Conservation (phyloP, 1,140 invertebrate species). For the Venustaconcha ellipsiformis region DNA sequence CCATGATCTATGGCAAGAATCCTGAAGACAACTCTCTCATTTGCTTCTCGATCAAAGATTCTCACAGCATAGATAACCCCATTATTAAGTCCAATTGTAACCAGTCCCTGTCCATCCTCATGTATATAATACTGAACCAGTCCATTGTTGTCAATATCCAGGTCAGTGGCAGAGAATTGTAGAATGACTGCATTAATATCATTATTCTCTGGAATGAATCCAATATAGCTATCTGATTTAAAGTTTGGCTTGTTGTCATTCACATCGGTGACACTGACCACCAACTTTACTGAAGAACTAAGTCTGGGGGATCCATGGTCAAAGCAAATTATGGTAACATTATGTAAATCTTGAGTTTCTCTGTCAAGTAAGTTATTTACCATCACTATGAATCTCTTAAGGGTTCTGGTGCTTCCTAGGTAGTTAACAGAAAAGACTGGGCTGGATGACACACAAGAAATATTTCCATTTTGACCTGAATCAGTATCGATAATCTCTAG, state of each 20-base stretch:
- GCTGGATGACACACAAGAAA: slow-evolving; percentile 16
- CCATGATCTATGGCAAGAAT: slow-evolving; percentile 70
- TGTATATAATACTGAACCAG: slow-evolving; percentile 79
- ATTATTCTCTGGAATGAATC: slow-evolving; percentile 83
- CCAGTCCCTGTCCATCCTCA: slow-evolving; percentile 31
- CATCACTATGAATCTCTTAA: slow-evolving; percentile 38
- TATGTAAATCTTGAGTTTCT: slow-evolving; percentile 38
- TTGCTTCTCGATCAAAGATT: slow-evolving; percentile 47
- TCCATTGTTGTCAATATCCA: slow-evolving; percentile 91
- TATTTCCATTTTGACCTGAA: slow-evolving; percentile 36
- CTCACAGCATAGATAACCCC: slow-evolving; percentile 44
- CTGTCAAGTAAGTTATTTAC: slow-evolving; percentile 38
- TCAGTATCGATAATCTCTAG: slow-evolving; percentile 42
- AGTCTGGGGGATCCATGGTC: slow-evolving; percentile 50
- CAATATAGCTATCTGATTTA: slow-evolving; percentile 81
- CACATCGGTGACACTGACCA: slow-evolving; percentile 47
- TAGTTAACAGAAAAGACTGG: too few relatives aligned
- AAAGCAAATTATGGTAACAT: slow-evolving; percentile 42
- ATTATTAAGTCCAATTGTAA: slow-evolving; percentile 42
- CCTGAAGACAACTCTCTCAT: slow-evolving; percentile 32
- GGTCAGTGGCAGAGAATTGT: slow-evolving; percentile 82
- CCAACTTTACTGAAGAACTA: slow-evolving; percentile 33
- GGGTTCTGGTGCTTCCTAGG: too few relatives aligned
- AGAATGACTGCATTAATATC: slow-evolving; percentile 78
- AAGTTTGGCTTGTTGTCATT: slow-evolving; percentile 84